Conservation (phyloP, 2,888 invertebrate genomes). For the Cerceris rybyensis region DNA sequence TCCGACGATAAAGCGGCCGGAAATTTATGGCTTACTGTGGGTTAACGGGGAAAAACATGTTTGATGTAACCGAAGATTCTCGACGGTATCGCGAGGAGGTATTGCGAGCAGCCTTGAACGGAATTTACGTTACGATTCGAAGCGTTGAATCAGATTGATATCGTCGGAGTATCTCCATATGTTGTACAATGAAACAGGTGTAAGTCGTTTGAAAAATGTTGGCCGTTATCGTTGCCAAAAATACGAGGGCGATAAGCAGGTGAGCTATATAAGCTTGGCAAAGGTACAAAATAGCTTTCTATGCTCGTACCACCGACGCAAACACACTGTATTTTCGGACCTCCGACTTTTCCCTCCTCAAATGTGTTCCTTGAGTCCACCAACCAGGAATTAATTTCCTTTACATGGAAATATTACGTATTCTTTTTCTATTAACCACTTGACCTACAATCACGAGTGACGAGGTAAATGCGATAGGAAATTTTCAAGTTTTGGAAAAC, state of each 20-base stretch:
- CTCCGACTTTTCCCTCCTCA: too few species aligned
- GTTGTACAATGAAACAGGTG: constrained; percentile 1
- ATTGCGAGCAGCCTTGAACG: constrained; percentile 6
- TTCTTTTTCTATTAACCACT: too few species aligned
- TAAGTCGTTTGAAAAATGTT: neutral
- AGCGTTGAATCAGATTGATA: constrained; percentile 2
- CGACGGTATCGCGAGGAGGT: neutral
- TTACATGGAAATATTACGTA: too few species aligned
- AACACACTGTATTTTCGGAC: neutral
- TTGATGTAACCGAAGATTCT: neutral
- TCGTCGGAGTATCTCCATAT: neutral
- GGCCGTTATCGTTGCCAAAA: neutral
- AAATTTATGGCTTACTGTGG: neutral
- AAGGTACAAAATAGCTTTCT: neutral
- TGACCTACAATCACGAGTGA: too few species aligned
- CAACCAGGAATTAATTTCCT: too few species aligned
- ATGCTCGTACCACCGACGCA: neutral
- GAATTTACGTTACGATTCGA: neutral
- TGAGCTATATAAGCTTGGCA: constrained; percentile 2
- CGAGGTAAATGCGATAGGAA: too few species aligned
- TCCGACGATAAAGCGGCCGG: neutral
- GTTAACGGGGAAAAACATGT: neutral
- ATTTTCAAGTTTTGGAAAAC: too few species aligned
- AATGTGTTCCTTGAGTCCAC: too few species aligned
- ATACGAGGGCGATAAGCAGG: neutral